Conservation (phyloP, 2,797 vertebrate species). For the Scomberomorus guttatus region DNA sequence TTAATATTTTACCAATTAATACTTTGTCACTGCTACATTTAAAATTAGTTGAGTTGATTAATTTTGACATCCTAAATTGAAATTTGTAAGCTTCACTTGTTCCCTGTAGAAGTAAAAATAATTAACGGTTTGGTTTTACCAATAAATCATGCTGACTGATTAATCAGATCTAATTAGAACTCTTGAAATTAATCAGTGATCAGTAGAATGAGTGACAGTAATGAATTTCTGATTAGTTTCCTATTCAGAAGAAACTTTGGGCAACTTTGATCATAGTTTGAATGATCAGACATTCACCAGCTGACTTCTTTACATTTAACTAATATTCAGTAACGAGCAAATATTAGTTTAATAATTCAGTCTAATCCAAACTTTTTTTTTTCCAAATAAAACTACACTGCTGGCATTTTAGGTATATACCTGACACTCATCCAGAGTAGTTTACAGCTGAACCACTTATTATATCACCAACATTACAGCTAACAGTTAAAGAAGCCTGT, state of each 20-base stretch:
- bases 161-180: constrained; percentile 44
- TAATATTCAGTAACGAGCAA: background rate
- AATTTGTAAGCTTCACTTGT: constrained; percentile 22
- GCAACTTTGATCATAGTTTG: background rate
- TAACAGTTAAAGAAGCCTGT: background rate
- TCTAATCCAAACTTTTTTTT: background rate
- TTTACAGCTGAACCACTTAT: background rate
- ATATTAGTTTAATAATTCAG: background rate
- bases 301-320: background rate
- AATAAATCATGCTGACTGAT: constrained; percentile 44
- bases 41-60: constrained; percentile 1
- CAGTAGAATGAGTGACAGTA: background rate
- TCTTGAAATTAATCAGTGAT: constrained; percentile 32
- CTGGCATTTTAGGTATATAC: background rate
- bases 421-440: background rate
- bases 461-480: background rate
- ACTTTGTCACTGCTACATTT: background rate
- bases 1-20: background rate
- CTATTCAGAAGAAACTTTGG: constrained; percentile 9
- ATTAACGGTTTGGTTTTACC: constrained; percentile 23
- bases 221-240: constrained; percentile 29
- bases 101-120: constrained; percentile 15
- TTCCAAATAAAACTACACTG: background rate
- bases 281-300: background rate
- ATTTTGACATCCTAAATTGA: background rate